A percentile compares a stretch with the other conserved stretches of the same genome.
phyloP scores from a whole-genome alignment of 2,797 vertebrate species.

The Girardinus metallicus region DNA sequence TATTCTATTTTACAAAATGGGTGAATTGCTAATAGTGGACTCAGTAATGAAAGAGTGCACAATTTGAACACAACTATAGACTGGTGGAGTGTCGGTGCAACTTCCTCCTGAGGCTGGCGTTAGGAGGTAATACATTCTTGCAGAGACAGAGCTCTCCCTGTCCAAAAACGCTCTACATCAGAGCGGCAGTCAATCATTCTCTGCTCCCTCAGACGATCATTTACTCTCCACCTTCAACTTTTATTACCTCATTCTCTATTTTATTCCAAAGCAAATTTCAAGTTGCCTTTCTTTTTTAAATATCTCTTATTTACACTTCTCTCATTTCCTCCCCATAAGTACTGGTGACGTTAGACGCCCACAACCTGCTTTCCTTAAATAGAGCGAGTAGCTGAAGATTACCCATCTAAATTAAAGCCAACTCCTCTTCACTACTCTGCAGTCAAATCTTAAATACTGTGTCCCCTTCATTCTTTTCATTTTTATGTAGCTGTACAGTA shows the following conservation, averaged over 20 bases:
- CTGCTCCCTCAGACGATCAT: constrained; percentile 43
- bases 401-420: constrained; percentile 68
- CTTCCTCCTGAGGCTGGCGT: constrained; percentile 84
- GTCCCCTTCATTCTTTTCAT: constrained; percentile 14
- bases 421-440: constrained; percentile 15
- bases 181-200: constrained; percentile 56
- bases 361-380: constrained; percentile 47
- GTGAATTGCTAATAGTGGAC: background rate
- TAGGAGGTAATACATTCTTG: constrained; percentile 69
- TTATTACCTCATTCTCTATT: constrained; percentile 72
- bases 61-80: constrained; percentile 69
- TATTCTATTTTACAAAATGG: background rate
- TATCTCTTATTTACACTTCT: constrained; percentile 54
- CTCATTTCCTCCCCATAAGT: constrained; percentile 50
- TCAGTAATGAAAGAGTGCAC: background rate
- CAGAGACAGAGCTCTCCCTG: constrained; percentile 72
- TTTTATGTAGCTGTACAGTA: constrained; percentile 79
- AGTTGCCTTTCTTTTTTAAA: constrained; percentile 69
- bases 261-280: constrained; percentile 75
- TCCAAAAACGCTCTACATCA: constrained; percentile 61
- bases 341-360: constrained; percentile 53
- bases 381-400: constrained; percentile 44
- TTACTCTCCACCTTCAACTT: constrained; percentile 49
- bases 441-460: constrained; percentile 18
- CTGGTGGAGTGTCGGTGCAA: constrained; percentile 87